Evolutionary conservation across 2,797 vertebrate genomes (phyloP).

Genomic region (Poeciliopsis infans): DNA sequence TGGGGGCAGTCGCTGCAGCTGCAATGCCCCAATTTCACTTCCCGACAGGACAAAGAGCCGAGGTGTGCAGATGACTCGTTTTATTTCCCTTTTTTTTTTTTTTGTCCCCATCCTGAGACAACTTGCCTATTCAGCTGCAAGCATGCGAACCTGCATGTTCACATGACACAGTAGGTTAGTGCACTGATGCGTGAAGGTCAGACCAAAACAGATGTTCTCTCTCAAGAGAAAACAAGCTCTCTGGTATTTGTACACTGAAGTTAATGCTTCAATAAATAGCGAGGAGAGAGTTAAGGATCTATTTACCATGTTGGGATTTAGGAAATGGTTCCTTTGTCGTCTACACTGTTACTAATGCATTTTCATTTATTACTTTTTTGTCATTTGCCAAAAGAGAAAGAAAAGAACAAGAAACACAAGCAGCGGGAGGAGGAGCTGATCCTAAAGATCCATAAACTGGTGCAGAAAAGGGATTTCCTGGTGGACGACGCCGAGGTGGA

Average conservation of each 20-base stretch:
- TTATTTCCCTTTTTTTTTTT: background rate
- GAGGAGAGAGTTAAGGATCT: constrained; percentile 15
- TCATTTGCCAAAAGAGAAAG: constrained; percentile 83
- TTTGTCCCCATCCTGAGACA: background rate
- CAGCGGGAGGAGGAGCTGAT: constrained; percentile 94
- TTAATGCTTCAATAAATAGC: constrained; percentile 41
- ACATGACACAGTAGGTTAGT: background rate
- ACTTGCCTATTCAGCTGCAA: constrained; percentile 13
- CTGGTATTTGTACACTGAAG: constrained; percentile 35
- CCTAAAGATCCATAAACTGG: constrained; percentile 95
- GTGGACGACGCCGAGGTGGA: constrained; percentile 98
- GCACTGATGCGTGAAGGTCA: constrained; percentile 46
- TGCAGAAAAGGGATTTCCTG: constrained; percentile 98
- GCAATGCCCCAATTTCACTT: constrained; percentile 39
- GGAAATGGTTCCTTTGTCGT: no score
- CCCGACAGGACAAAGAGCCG: constrained; percentile 44
- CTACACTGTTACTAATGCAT: background rate
- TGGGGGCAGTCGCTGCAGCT: constrained; percentile 15
- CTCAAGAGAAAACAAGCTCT: constrained; percentile 19
- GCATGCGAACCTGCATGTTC: background rate
- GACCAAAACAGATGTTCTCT: background rate
- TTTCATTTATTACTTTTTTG: background rate
- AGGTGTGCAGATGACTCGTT: constrained; percentile 32
- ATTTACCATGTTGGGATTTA: constrained; percentile 9
- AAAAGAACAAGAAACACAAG: constrained; percentile 89